A percentile compares a stretch with the other conserved stretches of the same genome.
phyloP scores from a whole-genome alignment of 2,797 vertebrate species.

The Scleropages formosus region DNA sequence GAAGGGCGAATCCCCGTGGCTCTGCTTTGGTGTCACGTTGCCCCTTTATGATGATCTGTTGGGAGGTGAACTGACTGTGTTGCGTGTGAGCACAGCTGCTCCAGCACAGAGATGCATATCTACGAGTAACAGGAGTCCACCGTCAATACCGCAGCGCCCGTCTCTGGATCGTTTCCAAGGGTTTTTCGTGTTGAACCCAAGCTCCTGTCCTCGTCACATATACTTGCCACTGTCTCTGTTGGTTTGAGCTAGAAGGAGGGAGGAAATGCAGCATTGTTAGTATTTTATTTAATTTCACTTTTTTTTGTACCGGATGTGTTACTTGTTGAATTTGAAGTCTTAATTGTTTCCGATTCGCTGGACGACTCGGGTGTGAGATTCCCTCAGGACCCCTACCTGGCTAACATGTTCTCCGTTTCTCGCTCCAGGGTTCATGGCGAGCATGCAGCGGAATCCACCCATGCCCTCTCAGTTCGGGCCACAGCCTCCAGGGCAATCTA shows the following conservation, averaged over 20 bases:
- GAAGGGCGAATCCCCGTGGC: not conserved
- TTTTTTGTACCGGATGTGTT: no score
- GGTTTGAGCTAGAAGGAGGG: not conserved
- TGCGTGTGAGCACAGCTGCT: not conserved
- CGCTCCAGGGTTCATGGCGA: conserved; percentile 79
- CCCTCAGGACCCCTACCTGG: not conserved
- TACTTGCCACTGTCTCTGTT: not conserved
- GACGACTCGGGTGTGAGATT: not conserved
- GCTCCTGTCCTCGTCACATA: not conserved
- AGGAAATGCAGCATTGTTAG: not conserved
- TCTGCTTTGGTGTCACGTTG: not conserved
- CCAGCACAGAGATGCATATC: conserved; percentile 35
- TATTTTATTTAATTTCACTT: no score
- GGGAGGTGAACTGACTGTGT: not conserved
- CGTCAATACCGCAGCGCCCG: conserved; percentile 30
- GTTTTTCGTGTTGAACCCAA: not conserved
- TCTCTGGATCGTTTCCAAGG: not conserved
- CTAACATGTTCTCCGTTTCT: not conserved
- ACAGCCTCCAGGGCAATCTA: conserved; percentile 82
- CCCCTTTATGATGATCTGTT: not conserved
- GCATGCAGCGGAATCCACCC: conserved; percentile 84
- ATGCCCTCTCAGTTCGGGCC: conserved; percentile 80
- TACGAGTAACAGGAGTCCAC: conserved; percentile 41
- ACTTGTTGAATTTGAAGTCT: not conserved
- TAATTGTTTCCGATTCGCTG: not conserved